Evolutionary conservation across 2,797 vertebrate species (phyloP).

Genomic region (Leuciscus waleckii): DNA sequence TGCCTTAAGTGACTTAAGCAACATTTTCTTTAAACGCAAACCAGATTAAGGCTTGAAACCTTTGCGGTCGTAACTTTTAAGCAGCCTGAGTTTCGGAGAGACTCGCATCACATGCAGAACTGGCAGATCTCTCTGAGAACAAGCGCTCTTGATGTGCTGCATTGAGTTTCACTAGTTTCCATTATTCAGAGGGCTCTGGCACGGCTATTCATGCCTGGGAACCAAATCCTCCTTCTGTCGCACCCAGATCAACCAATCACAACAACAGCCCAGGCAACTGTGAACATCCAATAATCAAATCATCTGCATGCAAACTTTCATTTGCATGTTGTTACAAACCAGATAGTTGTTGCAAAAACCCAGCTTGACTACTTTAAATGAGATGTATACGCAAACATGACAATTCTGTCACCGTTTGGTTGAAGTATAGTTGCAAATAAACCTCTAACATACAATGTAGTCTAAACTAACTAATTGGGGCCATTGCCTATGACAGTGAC

Average conservation of each 20-base stretch:
- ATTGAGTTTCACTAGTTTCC: conserved; percentile 58
- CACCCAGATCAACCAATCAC: conserved; percentile 50
- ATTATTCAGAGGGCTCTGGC: conserved; percentile 56
- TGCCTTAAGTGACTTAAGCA: background rate
- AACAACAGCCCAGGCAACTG: background rate
- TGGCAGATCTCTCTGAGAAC: conserved; percentile 15
- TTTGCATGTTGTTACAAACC: background rate
- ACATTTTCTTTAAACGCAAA: conserved; percentile 1
- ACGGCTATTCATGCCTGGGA: conserved; percentile 50
- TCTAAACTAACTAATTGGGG: background rate
- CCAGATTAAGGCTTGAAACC: background rate
- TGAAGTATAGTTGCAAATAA: background rate
- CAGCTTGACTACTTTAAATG: background rate
- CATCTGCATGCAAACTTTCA: background rate
- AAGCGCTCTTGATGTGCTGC: conserved; percentile 34
- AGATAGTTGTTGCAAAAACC: background rate
- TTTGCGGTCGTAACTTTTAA: background rate
- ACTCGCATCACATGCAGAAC: conserved; percentile 16
- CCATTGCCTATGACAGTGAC: background rate
- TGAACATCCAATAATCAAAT: conserved; percentile 7
- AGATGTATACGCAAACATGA: background rate
- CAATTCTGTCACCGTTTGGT: background rate
- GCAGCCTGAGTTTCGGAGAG: background rate
- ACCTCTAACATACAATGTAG: background rate
- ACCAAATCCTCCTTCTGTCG: conserved; percentile 45